phyloP scores from a whole-genome alignment of 2,113 vertebrate genomes.

The Anseranas semipalmata region DNA sequence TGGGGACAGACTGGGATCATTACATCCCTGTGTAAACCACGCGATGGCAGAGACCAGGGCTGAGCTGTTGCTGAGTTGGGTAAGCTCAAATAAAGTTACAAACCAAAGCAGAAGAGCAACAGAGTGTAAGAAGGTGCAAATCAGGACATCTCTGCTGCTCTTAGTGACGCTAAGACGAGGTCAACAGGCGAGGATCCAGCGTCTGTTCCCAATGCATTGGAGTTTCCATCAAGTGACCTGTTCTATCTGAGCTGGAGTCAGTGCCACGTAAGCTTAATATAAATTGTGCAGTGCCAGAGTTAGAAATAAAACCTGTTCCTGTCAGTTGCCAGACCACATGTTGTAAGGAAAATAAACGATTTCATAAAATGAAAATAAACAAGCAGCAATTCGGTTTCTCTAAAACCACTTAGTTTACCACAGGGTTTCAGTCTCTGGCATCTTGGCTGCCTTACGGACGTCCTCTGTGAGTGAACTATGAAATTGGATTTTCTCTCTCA shows the following conservation, averaged over 20 bases:
- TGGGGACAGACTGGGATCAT: background rate
- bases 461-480: background rate
- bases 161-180: accelerated
- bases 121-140: accelerated
- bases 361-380: background rate
- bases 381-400: background rate
- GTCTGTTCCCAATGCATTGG: accelerated
- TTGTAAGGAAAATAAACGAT: background rate
- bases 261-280: background rate
- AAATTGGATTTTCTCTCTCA: background rate
- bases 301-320: no score
- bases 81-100: accelerated
- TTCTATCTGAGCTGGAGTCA: background rate
- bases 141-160: background rate
- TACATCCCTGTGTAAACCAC: background rate
- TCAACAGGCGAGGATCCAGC: background rate
- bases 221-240: background rate
- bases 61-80: background rate
- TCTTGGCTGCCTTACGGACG: background rate
- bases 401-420: background rate
- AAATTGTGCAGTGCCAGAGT: no score
- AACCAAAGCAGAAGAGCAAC: accelerated
- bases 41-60: accelerated
- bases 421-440: accelerated
- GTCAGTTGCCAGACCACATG: background rate